Evolutionary conservation across 2,888 invertebrate genomes (phyloP).

Genomic region (Cordilura impudica): DNA sequence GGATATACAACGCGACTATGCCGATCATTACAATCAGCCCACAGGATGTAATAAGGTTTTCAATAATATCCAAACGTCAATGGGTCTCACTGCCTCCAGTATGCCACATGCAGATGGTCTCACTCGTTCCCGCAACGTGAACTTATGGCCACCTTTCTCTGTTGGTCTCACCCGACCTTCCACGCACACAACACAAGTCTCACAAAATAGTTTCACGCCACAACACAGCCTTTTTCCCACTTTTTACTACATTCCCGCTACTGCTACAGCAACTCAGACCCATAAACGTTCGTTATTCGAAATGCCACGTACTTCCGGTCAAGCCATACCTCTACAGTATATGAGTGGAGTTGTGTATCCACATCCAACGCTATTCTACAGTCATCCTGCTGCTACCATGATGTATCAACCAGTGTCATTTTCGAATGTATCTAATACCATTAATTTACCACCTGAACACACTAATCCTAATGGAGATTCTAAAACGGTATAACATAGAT

Average conservation of each 20-base stretch:
- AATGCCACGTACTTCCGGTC: slow-evolving; percentile 68
- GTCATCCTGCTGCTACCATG: slow-evolving; percentile 79
- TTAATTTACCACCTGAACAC: slow-evolving; percentile 35
- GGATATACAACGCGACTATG: slow-evolving; percentile 63
- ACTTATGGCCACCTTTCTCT: slow-evolving; percentile 82
- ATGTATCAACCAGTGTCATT: slow-evolving; percentile 82
- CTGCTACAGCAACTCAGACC: slow-evolving; percentile 51
- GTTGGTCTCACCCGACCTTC: slow-evolving; percentile 78
- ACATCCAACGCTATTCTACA: slow-evolving; percentile 80
- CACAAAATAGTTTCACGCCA: slow-evolving; percentile 74
- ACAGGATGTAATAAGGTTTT: slow-evolving; percentile 60
- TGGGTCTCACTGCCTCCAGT: slow-evolving; percentile 40
- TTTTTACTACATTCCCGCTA: slow-evolving; percentile 81
- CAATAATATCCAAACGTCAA: slow-evolving; percentile 62
- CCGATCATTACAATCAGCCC: slow-evolving; percentile 58
- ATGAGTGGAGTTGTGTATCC: slow-evolving; percentile 82
- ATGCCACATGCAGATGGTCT: slow-evolving; percentile 62
- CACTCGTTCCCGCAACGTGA: slow-evolving; percentile 74
- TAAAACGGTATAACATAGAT: slow-evolving; percentile 41
- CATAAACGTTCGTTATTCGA: slow-evolving; percentile 58
- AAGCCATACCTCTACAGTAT: slow-evolving; percentile 80
- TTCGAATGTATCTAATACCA: slow-evolving; percentile 74
- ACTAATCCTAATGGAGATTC: slow-evolving; percentile 22
- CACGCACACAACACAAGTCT: slow-evolving; percentile 69
- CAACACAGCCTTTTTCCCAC: slow-evolving; percentile 79